A percentile compares a stretch with the other conserved stretches of the same genome.
Evolutionary conservation across 2,797 vertebrate species (phyloP).

Genomic region (Meda fulgida): DNA sequence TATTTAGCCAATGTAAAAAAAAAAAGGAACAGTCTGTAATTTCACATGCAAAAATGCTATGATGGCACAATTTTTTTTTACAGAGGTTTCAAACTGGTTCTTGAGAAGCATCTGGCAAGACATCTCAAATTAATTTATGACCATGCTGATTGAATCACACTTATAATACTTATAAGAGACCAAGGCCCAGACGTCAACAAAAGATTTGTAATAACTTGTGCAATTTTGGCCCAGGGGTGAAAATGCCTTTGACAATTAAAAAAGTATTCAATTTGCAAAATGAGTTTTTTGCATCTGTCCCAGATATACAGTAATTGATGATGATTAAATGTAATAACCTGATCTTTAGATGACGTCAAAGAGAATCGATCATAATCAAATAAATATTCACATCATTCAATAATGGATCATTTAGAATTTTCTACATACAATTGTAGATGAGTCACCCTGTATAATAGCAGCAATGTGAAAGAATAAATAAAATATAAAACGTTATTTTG

Average conservation of each 20-base stretch:
- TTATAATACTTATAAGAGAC: not conserved
- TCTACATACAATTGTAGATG: conserved; percentile 27
- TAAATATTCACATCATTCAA: conserved; percentile 21
- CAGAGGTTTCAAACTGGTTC: not conserved
- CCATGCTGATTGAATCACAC: not conserved
- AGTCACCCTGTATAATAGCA: conserved; percentile 53
- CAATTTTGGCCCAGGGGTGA: not conserved
- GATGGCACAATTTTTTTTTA: conserved; percentile 10
- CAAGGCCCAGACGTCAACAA: not conserved
- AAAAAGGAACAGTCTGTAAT: not conserved
- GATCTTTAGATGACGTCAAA: not conserved
- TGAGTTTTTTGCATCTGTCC: not conserved
- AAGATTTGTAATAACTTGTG: not conserved
- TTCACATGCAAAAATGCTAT: not conserved
- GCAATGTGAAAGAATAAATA: conserved; percentile 39
- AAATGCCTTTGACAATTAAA: not conserved
- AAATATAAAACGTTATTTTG: not conserved
- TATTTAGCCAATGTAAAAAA: not conserved
- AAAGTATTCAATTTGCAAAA: conserved; percentile 16
- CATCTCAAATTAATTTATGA: not conserved
- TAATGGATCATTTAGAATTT: not conserved
- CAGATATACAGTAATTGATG: not conserved
- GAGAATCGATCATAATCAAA: not conserved
- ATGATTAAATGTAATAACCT: not conserved
- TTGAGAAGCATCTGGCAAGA: not conserved